Evolutionary conservation across 2,113 vertebrate genomes (phyloP), one percentile per base, ranked within the genome.

Genomic region (Ceyx cyanopectus): DNA sequence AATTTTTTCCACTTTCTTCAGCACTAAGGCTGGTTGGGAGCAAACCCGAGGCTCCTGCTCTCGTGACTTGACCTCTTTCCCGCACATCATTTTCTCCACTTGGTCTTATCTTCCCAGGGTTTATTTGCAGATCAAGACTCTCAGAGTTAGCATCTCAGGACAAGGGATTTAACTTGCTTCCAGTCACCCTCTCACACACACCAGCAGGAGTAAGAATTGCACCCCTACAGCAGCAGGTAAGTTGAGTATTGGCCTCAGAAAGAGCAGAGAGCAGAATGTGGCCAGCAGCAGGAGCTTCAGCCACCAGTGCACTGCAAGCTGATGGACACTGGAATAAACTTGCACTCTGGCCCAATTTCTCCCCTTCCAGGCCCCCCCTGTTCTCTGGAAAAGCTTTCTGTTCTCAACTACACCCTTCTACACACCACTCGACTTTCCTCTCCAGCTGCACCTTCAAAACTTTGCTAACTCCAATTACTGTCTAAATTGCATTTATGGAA

Each of bases 381-480:
- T 86, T 68, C 61, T 90, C 85, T 82, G 50, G 81, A 92, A 94
- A 89, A 80, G 26, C n/a, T 88, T 90, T 88, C 12, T 82, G 69
- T 77, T 75, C 48, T 88, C 66, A 94, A 48, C 82, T 95, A 88
- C 92, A 65, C 76, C 68, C 69, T 93, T 88, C 80, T 78, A 53
- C 43, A 75, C 30, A 63, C 57, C 43, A 75, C 57, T 79, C 41
- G 46, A 23, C 75, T 90, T 11, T 68, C 75, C 51, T 51, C 87
- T 83, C 83, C 92, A 95, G 90, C 80, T 93, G 90, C 45, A 88
- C 83, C 90, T 92, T 90, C 82, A 92, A 90, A 93, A 57, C 40
- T 91, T 81, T 85, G 51, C 60, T 68, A 87, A 83, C 85, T 93
- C 68, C 41, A 94, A 70, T 94, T 93, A 85, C 90, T 72, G 48